These are phyloP conservation scores for Pocillopora verrucosa DNA, from an alignment of 64 coral and sea anemone genomes.

Conservation along the genomic window DNA sequence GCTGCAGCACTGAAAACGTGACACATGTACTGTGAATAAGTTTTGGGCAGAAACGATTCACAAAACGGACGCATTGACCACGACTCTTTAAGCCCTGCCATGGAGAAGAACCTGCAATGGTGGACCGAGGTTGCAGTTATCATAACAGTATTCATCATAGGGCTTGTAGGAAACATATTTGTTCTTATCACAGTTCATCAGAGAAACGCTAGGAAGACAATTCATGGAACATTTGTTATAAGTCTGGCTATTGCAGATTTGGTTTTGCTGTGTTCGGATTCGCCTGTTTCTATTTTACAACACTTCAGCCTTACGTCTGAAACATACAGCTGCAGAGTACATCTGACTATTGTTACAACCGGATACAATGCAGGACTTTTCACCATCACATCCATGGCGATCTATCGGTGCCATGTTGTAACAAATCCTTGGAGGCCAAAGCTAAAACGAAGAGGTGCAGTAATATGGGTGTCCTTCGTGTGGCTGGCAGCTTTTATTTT, in stretches of 20 bases:
- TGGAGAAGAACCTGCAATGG: not conserved
- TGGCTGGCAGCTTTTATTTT: conserved; percentile 71
- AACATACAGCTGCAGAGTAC: conserved; percentile 62
- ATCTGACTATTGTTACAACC: conserved; percentile 45
- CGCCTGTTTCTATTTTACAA: conserved; percentile 51
- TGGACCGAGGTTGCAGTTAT: conserved; percentile 35
- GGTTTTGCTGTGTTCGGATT: conserved; percentile 69
- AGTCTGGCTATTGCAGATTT: conserved; percentile 77
- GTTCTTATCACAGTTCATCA: conserved; percentile 61
- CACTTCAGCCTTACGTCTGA: not conserved
- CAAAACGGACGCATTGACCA: too few relatives aligned
- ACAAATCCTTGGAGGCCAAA: conserved; percentile 67
- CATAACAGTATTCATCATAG: conserved; percentile 66
- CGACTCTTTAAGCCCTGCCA: not conserved
- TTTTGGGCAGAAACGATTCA: too few relatives aligned
- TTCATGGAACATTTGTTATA: conserved; percentile 77
- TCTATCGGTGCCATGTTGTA: conserved; percentile 73
- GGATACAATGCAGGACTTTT: conserved; percentile 70
- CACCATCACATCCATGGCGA: conserved; percentile 82
- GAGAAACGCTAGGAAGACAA: conserved; percentile 49
- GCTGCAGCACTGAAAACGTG: too few relatives aligned
- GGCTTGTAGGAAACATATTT: conserved; percentile 64
- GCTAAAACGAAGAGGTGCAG: conserved; percentile 37
- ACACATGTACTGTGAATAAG: too few relatives aligned
- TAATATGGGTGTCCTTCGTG: conserved; percentile 51